These are phyloP conservation scores for Pseudomyrmex flavicornis DNA, from an alignment of 1,140 invertebrate genomes.

Conservation along the genomic window DNA sequence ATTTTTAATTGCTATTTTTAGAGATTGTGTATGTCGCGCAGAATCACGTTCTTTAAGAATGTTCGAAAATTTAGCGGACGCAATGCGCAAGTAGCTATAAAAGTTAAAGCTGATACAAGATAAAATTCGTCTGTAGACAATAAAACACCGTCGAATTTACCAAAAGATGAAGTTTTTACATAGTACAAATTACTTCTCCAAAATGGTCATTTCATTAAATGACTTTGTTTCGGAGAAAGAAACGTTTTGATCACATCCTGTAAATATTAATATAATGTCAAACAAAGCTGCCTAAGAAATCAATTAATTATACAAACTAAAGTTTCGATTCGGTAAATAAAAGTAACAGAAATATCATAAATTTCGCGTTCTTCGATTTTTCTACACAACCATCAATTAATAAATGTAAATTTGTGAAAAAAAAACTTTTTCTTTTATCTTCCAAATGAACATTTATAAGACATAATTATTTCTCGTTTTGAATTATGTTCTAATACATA, in stretches of 20 bases:
- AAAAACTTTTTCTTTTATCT: too few species aligned
- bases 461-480: too few species aligned
- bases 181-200: slow-evolving; percentile 7
- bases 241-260: neutral
- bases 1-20: slow-evolving; percentile 6
- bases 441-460: too few species aligned
- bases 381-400: neutral
- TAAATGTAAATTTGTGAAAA: slow-evolving; percentile 3
- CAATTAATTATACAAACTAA: neutral
- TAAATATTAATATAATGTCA: slow-evolving; percentile 7
- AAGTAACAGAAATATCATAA: neutral
- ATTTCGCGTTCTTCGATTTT: neutral
- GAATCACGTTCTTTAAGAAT: neutral
- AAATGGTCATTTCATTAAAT: neutral
- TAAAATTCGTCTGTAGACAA: neutral
- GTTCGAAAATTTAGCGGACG: neutral
- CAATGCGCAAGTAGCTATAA: too few species aligned
- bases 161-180: neutral
- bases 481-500: too few species aligned
- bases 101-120: too few species aligned
- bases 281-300: slow-evolving; percentile 11
- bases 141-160: neutral
- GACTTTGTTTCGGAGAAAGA: neutral
- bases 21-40: neutral
- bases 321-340: neutral